Percentiles rank a stretch among this genome's conserved stretches.
These are phyloP conservation scores for Dryobates pubescens DNA, from an alignment of 2,797 vertebrate species.

Conservation along the genomic window DNA sequence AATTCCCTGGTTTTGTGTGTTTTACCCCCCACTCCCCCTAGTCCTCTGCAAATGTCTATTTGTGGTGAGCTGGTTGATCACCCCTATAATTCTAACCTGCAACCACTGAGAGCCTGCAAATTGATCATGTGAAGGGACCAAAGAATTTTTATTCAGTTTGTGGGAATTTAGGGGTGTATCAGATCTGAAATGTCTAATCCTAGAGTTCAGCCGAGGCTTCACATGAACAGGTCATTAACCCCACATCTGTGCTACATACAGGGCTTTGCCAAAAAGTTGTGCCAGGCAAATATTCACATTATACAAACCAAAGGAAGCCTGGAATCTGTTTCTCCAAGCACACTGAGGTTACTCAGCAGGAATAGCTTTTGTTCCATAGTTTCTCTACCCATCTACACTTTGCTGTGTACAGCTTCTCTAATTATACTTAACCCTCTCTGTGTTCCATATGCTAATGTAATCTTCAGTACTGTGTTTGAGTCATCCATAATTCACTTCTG, in stretches of 20 bases:
- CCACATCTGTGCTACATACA: not conserved
- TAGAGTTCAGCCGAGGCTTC: not conserved
- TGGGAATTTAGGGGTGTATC: not conserved
- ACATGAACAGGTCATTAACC: not conserved
- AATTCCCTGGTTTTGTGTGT: not conserved
- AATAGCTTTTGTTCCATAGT: not conserved
- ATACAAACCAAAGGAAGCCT: not conserved
- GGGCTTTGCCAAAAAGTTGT: not conserved
- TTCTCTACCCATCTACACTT: not conserved
- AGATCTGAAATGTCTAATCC: not conserved
- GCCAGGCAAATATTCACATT: not conserved
- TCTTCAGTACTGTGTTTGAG: not conserved
- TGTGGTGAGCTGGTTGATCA: not conserved
- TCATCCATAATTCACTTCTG: slow-evolving; percentile 19
- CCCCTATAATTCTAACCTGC: not conserved
- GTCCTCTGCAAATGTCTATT: not conserved
- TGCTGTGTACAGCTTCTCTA: not conserved
- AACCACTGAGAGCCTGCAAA: not conserved
- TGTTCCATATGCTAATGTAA: slow-evolving; percentile 12
- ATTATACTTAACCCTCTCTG: slow-evolving; percentile 7
- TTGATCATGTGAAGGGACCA: not conserved
- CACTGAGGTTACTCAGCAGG: not conserved
- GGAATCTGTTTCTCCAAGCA: not conserved
- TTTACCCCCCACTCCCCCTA: not conserved
- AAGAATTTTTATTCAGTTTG: not conserved